A percentile compares a stretch with the other conserved stretches of the same genome.
These are phyloP conservation scores for Cacatua alba DNA, from an alignment of 2,113 vertebrate species.

Conservation along the genomic window DNA sequence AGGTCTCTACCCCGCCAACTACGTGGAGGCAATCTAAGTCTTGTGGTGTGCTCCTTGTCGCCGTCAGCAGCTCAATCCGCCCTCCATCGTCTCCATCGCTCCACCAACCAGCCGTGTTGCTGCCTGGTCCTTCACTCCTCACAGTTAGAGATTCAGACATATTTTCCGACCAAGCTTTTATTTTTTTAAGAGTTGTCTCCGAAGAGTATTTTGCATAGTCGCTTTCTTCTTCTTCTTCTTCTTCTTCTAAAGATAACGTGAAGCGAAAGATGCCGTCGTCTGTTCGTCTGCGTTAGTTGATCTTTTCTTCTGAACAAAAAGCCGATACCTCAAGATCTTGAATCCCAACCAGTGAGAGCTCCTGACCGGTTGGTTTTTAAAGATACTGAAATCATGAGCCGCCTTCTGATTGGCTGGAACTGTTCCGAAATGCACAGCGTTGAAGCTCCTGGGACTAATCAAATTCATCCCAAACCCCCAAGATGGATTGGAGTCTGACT, in stretches of 20 bases:
- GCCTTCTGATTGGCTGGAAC: slow-evolving; percentile 66
- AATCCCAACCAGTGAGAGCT: slow-evolving; percentile 63
- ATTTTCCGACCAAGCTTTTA: slow-evolving; percentile 85
- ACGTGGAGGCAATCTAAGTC: slow-evolving; percentile 93
- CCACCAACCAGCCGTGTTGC: slow-evolving; percentile 62
- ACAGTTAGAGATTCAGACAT: slow-evolving; percentile 81
- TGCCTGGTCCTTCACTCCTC: slow-evolving; percentile 66
- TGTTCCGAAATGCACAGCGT: neutral
- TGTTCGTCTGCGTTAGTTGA: slow-evolving; percentile 17
- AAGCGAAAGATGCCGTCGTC: slow-evolving; percentile 50
- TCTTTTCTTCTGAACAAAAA: slow-evolving; percentile 40
- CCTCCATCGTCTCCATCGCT: slow-evolving; percentile 62
- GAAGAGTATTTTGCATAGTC: slow-evolving; percentile 75
- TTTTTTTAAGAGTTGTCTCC: slow-evolving; percentile 83
- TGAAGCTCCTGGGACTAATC: slow-evolving; percentile 52
- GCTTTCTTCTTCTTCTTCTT: slow-evolving; percentile 51
- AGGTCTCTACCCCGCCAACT: slow-evolving; percentile 98
- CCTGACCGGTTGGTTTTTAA: slow-evolving; percentile 66
- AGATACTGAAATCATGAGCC: slow-evolving; percentile 64
- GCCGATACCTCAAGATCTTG: slow-evolving; percentile 69
- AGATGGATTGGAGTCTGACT: neutral
- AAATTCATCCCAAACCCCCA: slow-evolving; percentile 19
- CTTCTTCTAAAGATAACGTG: neutral
- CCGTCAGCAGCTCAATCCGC: slow-evolving; percentile 55
- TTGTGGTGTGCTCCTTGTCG: slow-evolving; percentile 46